A percentile compares a stretch with the other conserved stretches of the same genome.
Conservation (phyloP, 35 echinoderm and acorn worm species). For the Ophioderma brevispina region DNA sequence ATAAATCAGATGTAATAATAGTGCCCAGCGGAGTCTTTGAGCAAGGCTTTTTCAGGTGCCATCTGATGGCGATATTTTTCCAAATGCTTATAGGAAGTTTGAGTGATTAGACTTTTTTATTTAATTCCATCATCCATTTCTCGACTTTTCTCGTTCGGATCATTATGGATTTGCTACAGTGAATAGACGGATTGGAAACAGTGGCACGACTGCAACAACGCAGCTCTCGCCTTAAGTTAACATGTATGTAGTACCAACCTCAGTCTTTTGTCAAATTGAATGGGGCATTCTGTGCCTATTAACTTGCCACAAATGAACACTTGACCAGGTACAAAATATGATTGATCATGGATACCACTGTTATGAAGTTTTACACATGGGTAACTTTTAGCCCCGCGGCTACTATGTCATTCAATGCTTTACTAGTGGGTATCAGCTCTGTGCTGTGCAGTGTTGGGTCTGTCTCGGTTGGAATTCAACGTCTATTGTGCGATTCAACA, state of each 20-base stretch:
- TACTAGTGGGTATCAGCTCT: background rate
- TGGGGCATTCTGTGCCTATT: too few species aligned
- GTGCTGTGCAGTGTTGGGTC: background rate
- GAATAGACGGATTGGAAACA: background rate
- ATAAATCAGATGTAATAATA: conserved; percentile 3
- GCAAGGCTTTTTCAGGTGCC: background rate
- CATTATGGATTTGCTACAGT: background rate
- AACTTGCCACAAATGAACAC: too few species aligned
- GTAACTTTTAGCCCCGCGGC: too few species aligned
- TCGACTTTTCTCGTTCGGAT: background rate
- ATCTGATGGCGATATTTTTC: background rate
- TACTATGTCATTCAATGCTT: background rate
- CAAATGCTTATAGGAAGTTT: too few species aligned
- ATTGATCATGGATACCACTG: too few species aligned
- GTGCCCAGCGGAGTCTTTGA: background rate
- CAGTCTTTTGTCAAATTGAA: background rate
- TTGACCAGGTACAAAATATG: too few species aligned
- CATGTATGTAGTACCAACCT: background rate
- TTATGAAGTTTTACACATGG: too few species aligned
- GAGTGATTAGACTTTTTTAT: too few species aligned
- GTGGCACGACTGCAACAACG: background rate
- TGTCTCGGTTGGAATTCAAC: background rate
- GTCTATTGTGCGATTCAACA: conserved; percentile 2
- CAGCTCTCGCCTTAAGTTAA: background rate
- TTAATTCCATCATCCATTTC: too few species aligned